Evolutionary conservation across 2,797 vertebrate genomes (phyloP).

Genomic region (Potorous gilbertii): DNA sequence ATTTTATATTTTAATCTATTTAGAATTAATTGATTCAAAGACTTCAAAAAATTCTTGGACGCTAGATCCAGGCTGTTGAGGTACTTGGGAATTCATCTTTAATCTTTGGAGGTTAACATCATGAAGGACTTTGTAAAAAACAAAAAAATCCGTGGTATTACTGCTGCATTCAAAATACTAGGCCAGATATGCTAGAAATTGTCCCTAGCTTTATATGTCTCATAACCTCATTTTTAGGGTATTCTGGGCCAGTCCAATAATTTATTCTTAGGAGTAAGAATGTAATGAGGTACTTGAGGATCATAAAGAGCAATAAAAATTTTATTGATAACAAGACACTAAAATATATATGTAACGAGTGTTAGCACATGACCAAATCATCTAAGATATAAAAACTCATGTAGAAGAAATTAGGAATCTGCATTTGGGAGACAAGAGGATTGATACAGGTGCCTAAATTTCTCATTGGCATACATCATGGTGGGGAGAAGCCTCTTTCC

Average conservation of each 20-base stretch:
- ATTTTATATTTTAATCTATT: background rate
- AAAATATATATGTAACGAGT: background rate
- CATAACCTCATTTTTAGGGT: background rate
- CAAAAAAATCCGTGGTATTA: background rate
- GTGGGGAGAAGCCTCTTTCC: background rate
- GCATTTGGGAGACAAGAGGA: background rate
- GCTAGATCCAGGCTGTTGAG: background rate
- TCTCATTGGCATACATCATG: background rate
- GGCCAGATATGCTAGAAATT: background rate
- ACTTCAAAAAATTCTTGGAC: background rate
- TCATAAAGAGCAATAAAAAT: background rate
- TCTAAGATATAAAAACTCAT: background rate
- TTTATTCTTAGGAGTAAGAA: background rate
- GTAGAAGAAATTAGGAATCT: background rate
- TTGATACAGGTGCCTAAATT: background rate
- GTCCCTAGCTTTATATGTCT: background rate
- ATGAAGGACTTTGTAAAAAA: background rate
- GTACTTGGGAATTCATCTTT: background rate
- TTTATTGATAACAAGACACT: background rate
- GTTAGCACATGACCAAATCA: background rate
- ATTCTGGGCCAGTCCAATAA: background rate
- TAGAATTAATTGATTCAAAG: slow-evolving; percentile 2
- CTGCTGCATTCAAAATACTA: background rate
- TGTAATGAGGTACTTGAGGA: background rate
- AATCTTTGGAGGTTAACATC: background rate